phyloP scores from a whole-genome alignment of 2,888 invertebrate species.

The Dexiosoma caninum region DNA sequence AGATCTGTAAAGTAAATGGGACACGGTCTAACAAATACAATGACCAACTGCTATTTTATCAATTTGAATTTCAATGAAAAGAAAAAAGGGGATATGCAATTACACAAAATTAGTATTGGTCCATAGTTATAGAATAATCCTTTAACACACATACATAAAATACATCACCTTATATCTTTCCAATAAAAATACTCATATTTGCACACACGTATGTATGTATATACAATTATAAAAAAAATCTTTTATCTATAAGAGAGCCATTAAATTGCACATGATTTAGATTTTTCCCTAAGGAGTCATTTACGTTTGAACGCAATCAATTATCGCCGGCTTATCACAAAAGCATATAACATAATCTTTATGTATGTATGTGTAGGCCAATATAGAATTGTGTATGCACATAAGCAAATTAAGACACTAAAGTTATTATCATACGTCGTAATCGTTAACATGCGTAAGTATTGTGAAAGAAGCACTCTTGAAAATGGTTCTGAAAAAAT shows the following conservation, averaged over 20 bases:
- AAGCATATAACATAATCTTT: constrained; percentile 23
- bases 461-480: constrained; percentile 18
- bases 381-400: no score
- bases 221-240: constrained; percentile 20
- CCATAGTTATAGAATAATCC: no score
- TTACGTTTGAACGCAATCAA: constrained; percentile 60
- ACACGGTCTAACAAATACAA: no score
- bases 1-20: no score
- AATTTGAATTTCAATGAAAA: no score
- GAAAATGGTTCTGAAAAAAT: constrained; percentile 36
- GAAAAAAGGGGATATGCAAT: no score
- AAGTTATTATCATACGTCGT: constrained; percentile 36
- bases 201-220: background rate
- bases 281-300: constrained; percentile 57
- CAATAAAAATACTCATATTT: background rate
- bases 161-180: no score
- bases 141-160: no score
- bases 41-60: no score
- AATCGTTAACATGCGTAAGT: constrained; percentile 26
- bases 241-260: constrained; percentile 28
- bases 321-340: constrained; percentile 58
- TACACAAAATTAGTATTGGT: no score
- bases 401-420: no score
- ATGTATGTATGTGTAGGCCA: background rate
- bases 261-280: constrained; percentile 48